Evolutionary conservation across 2,113 vertebrate species (phyloP).

Genomic region (Anolis carolinensis): DNA sequence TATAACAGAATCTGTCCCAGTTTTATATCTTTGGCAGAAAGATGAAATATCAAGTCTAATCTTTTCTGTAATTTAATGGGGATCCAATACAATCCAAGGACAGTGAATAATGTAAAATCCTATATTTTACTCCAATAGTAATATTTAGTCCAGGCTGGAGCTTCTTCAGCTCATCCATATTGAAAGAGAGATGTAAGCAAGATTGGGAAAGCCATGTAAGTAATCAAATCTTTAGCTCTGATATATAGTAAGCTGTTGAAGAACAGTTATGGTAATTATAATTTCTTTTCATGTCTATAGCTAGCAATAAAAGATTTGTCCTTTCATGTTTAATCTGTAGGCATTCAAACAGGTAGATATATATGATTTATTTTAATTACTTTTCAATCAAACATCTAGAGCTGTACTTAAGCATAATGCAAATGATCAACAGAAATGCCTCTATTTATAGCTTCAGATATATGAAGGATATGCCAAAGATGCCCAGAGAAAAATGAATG

Average conservation of each 20-base stretch:
- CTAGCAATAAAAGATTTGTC: not conserved
- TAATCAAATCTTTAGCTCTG: slow-evolving; percentile 25
- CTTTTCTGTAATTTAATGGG: slow-evolving; percentile 27
- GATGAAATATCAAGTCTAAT: slow-evolving; percentile 34
- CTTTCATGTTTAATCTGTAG: not conserved
- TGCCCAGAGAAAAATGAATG: not conserved
- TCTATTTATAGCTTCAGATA: not conserved
- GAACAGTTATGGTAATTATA: slow-evolving; percentile 10
- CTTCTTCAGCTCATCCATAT: slow-evolving; percentile 11
- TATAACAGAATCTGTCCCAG: slow-evolving; percentile 21
- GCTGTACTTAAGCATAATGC: not conserved
- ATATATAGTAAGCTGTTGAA: slow-evolving; percentile 13
- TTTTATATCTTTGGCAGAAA: slow-evolving; percentile 27
- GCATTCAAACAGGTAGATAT: slow-evolving; percentile 6
- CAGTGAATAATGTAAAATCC: slow-evolving; percentile 42
- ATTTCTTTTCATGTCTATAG: slow-evolving; percentile 15
- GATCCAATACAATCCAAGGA: slow-evolving; percentile 28
- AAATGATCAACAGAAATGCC: slow-evolving; percentile 7
- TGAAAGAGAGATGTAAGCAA: slow-evolving; percentile 24
- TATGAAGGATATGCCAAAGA: not conserved
- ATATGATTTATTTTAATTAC: slow-evolving; percentile 29
- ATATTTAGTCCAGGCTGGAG: slow-evolving; percentile 20
- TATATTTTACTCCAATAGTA: slow-evolving; percentile 27
- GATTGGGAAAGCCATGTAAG: slow-evolving; percentile 17
- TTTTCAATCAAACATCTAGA: slow-evolving; percentile 24